A percentile compares a stretch with the other conserved stretches of the same genome.
phyloP scores from a whole-genome alignment of 1,140 invertebrate genomes.

The Drosophila paulistorum region DNA sequence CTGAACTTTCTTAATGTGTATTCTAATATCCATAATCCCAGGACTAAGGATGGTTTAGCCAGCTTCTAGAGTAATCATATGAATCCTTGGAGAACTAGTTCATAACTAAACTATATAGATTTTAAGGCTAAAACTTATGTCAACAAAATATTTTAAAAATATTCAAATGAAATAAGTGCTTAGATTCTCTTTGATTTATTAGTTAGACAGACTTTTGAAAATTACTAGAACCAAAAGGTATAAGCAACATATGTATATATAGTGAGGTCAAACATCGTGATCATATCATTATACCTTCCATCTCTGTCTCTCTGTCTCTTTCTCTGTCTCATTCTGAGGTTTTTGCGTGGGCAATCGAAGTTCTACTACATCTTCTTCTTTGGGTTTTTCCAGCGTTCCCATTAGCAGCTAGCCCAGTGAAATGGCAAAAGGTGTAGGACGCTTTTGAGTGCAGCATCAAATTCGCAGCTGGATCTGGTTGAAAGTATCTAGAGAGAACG shows the following conservation, averaged over 20 bases:
- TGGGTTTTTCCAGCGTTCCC: constrained; percentile 39
- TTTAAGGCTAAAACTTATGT: neutral
- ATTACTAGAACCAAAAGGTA: neutral
- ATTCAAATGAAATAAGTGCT: neutral
- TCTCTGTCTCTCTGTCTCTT: too few species aligned
- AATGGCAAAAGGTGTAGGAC: constrained; percentile 55
- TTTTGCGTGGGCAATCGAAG: constrained; percentile 16
- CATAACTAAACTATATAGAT: too few species aligned
- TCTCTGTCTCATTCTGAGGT: neutral
- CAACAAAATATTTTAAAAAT: neutral
- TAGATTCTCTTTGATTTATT: neutral
- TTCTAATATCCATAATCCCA: too few species aligned
- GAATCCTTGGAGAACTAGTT: too few species aligned
- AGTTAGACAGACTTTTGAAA: neutral
- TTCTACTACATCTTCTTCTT: constrained; percentile 18
- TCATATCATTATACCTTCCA: constrained; percentile 19
- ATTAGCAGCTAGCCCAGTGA: constrained; percentile 39
- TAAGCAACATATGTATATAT: neutral
- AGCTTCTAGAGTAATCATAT: too few species aligned
- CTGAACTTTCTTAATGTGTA: too few species aligned
- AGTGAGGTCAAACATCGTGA: constrained; percentile 18
- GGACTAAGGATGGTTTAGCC: too few species aligned
- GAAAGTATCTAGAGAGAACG: neutral
- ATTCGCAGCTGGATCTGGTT: constrained; percentile 55
- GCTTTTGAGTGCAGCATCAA: constrained; percentile 66